Conservation (phyloP, 2,113 vertebrate species). For the Gnathonemus longibarbis region DNA sequence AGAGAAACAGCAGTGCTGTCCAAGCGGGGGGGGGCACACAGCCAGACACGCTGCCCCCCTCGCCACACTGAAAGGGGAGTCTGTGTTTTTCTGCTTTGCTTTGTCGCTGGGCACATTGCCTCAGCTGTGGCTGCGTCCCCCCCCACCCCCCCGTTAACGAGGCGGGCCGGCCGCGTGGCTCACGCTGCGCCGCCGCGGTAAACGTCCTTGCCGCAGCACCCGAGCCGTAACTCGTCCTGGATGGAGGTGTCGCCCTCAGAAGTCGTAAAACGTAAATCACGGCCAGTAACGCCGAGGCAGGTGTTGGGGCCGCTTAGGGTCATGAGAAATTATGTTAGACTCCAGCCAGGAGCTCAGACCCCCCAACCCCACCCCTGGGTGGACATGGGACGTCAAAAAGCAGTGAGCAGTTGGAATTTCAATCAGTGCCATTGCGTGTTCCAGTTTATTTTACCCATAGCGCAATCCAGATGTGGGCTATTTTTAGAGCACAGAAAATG, state of each 20-base stretch:
- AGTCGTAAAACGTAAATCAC: background rate
- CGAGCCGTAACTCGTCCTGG: background rate
- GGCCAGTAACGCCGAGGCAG: background rate
- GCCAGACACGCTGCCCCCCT: background rate
- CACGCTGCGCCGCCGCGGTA: background rate
- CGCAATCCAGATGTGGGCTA: slow-evolving; percentile 35
- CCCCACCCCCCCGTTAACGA: background rate
- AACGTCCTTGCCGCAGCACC: background rate
- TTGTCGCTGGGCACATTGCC: background rate
- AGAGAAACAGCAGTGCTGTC: background rate
- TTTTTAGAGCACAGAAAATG: slow-evolving; percentile 37
- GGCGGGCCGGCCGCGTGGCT: background rate
- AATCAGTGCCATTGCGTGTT: background rate
- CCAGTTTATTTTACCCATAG: slow-evolving; percentile 24
- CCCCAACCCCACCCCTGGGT: background rate
- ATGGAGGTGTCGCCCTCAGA: background rate
- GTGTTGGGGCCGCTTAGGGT: background rate
- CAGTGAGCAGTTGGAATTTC: background rate
- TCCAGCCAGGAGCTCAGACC: background rate
- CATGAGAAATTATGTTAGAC: background rate
- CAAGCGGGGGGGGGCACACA: background rate
- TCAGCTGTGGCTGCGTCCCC: background rate
- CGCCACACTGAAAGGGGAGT: background rate
- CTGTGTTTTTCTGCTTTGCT: background rate
- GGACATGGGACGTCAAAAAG: background rate